These are phyloP conservation scores for Calameuta pallipes DNA, from an alignment of 2,888 invertebrate genomes.

Conservation along the genomic window DNA sequence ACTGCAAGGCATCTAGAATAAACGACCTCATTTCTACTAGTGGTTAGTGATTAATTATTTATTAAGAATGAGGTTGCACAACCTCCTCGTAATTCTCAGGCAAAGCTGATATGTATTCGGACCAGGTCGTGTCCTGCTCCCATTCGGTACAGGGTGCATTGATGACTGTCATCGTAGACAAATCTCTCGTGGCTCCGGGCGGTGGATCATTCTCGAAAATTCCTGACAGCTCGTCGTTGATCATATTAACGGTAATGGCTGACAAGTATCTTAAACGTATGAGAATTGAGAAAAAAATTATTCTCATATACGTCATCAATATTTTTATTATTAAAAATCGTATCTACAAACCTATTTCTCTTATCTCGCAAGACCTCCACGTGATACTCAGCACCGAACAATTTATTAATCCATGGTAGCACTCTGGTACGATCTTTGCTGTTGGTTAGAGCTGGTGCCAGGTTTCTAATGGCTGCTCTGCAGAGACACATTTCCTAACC, in stretches of 20 bases:
- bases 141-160: conserved; percentile 62
- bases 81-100: conserved; percentile 52
- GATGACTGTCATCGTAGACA: conserved; percentile 49
- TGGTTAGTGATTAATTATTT: no score
- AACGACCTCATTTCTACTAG: no score
- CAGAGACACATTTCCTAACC: no score
- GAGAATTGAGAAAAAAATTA: conserved; percentile 7
- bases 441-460: conserved; percentile 63
- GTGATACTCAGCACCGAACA: conserved; percentile 68
- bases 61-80: not conserved
- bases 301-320: not conserved
- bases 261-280: conserved; percentile 61
- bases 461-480: conserved; percentile 63
- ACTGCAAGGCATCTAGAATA: conserved; percentile 36
- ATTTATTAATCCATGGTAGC: conserved; percentile 67
- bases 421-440: conserved; percentile 58
- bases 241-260: conserved; percentile 61
- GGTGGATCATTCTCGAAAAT: conserved; percentile 62
- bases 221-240: conserved; percentile 65
- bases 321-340: not conserved
- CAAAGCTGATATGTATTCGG: conserved; percentile 60
- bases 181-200: conserved; percentile 57
- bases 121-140: conserved; percentile 67
- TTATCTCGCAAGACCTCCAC: conserved; percentile 65
- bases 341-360: conserved; percentile 62